Evolutionary conservation across 2,888 invertebrate species (phyloP).

Genomic region (Tiliacea citrago): DNA sequence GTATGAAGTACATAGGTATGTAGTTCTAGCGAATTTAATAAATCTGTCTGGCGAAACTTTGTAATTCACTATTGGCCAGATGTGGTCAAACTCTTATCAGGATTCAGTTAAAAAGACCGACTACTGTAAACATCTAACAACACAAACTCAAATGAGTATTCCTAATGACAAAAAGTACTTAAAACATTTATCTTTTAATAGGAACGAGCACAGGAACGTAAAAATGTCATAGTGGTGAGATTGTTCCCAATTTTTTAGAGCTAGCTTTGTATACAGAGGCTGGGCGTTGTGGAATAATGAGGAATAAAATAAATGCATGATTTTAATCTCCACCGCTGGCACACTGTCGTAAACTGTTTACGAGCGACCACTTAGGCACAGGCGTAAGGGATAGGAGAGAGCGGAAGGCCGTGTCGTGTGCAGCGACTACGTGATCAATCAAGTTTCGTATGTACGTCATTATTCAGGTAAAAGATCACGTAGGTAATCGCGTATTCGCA

Average conservation of each 20-base stretch:
- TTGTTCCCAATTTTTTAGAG: conserved; percentile 58
- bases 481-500: no score
- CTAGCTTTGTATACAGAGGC: conserved; percentile 50
- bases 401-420: conserved; percentile 35
- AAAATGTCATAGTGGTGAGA: conserved; percentile 47
- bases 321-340: conserved; percentile 86
- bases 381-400: conserved; percentile 60
- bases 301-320: conserved; percentile 89
- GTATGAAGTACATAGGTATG: no score
- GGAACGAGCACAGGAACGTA: conserved; percentile 40
- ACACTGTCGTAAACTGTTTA: conserved; percentile 88
- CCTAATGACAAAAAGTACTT: conserved; percentile 55
- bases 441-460: no score
- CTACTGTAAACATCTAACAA: neutral
- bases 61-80: neutral
- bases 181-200: conserved; percentile 61
- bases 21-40: neutral
- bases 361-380: conserved; percentile 79
- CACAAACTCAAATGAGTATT: conserved; percentile 32
- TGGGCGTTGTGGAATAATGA: conserved; percentile 82
- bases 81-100: neutral
- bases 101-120: neutral
- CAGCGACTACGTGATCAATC: no score
- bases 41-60: neutral
- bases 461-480: no score